Evolutionary conservation across 2,888 invertebrate genomes (phyloP).

Genomic region (Drosophila pseudotalamancana): DNA sequence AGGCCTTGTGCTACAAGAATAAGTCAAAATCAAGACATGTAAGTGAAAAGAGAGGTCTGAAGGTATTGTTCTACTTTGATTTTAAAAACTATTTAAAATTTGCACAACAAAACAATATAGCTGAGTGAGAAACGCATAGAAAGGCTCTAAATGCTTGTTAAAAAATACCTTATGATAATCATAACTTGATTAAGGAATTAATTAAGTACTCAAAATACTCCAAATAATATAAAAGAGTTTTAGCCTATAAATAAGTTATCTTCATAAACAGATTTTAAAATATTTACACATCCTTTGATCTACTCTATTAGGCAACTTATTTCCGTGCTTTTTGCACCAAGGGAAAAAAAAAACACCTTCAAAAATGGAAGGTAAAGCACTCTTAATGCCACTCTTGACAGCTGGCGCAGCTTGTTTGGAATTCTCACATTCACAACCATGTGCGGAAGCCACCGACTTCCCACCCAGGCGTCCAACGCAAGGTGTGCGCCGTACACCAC

Average conservation of each 20-base stretch:
- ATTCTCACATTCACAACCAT: constrained; percentile 63
- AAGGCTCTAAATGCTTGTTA: background rate
- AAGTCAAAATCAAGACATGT: too few species aligned
- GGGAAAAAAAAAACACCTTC: background rate
- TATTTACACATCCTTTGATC: constrained; percentile 14
- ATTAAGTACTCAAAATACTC: background rate
- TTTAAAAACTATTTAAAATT: too few species aligned
- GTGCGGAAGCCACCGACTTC: constrained; percentile 30
- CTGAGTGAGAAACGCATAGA: background rate
- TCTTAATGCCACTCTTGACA: constrained; percentile 35
- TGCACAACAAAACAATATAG: too few species aligned
- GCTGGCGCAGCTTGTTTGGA: constrained; percentile 66
- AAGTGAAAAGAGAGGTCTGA: too few species aligned
- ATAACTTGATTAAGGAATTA: background rate
- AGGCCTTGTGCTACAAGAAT: too few species aligned
- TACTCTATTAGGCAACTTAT: background rate
- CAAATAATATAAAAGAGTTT: background rate
- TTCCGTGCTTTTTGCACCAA: background rate
- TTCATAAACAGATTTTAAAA: background rate
- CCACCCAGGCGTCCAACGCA: constrained; percentile 25
- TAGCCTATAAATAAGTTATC: background rate
- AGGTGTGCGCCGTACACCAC: constrained; percentile 62
- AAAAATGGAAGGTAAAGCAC: constrained; percentile 1
- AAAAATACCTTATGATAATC: background rate
- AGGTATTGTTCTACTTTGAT: too few species aligned